Conservation (phyloP, 2,888 invertebrate genomes). For the Bruchidius siliquastri region DNA sequence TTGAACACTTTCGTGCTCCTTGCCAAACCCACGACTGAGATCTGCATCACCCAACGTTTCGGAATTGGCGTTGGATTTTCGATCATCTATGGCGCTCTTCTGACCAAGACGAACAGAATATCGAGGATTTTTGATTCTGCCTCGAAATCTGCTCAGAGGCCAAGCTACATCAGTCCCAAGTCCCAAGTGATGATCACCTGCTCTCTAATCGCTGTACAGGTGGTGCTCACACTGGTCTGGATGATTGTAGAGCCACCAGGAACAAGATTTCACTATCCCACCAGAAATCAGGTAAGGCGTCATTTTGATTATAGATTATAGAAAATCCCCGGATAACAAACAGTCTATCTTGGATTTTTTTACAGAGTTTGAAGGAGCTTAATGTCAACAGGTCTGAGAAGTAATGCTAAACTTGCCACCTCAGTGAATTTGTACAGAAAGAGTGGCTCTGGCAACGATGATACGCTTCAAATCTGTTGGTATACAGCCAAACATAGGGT, state of each 20-base stretch:
- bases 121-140: constrained; percentile 62
- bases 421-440: too few species aligned
- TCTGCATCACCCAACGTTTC: constrained; percentile 59
- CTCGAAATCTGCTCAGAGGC: constrained; percentile 57
- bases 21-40: constrained; percentile 53
- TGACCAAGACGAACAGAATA: constrained; percentile 63
- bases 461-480: too few species aligned
- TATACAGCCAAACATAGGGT: too few species aligned
- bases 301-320: too few species aligned
- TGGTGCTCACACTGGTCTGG: constrained; percentile 60
- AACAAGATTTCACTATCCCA: constrained; percentile 53
- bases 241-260: constrained; percentile 63
- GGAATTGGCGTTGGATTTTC: constrained; percentile 63
- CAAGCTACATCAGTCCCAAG: constrained; percentile 61
- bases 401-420: too few species aligned
- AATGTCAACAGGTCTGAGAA: too few species aligned
- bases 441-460: too few species aligned
- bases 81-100: constrained; percentile 59
- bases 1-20: constrained; percentile 59
- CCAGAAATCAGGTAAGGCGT: constrained; percentile 46
- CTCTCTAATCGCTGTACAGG: constrained; percentile 52
- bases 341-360: too few species aligned
- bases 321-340: too few species aligned
- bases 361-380: too few species aligned
- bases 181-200: constrained; percentile 56